Percentiles rank a stretch among this genome's conserved stretches.
These are phyloP conservation scores for Archaeoteleia sp. DNA, from an alignment of 2,888 invertebrate genomes.

Conservation along the genomic window DNA sequence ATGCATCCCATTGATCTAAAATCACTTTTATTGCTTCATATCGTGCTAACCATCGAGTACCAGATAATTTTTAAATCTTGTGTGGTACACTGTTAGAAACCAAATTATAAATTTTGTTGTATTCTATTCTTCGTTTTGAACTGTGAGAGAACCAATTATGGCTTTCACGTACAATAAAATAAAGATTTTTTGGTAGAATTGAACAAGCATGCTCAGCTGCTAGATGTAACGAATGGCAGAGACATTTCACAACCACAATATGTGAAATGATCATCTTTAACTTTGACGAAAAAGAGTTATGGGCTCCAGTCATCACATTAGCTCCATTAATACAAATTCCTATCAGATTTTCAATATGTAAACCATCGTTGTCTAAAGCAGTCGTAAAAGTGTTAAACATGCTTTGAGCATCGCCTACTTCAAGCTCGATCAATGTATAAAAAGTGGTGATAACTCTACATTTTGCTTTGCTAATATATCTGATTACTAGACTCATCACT, in stretches of 20 bases:
- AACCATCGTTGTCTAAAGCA: slow-evolving; percentile 44
- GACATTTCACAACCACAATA: slow-evolving; percentile 29
- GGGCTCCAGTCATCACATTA: slow-evolving; percentile 54
- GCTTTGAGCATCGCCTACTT: slow-evolving; percentile 35
- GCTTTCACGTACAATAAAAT: slow-evolving; percentile 56
- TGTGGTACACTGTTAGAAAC: slow-evolving; percentile 32
- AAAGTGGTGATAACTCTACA: slow-evolving; percentile 45
- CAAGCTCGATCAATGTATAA: slow-evolving; percentile 44
- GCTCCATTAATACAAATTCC: slow-evolving; percentile 35
- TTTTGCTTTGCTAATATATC: slow-evolving; percentile 36
- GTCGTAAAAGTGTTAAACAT: slow-evolving; percentile 20
- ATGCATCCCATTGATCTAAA: slow-evolving; percentile 59
- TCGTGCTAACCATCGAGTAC: slow-evolving; percentile 35
- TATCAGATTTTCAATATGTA: slow-evolving; percentile 50
- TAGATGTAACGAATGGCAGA: slow-evolving; percentile 52
- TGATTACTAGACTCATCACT: slow-evolving; percentile 47
- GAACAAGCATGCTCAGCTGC: slow-evolving; percentile 47
- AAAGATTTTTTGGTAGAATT: slow-evolving; percentile 48
- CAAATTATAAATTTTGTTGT: slow-evolving; percentile 53
- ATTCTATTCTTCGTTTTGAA: slow-evolving; percentile 55
- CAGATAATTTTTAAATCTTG: slow-evolving; percentile 22
- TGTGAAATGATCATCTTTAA: slow-evolving; percentile 24
- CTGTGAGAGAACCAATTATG: slow-evolving; percentile 61
- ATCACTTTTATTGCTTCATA: slow-evolving; percentile 23
- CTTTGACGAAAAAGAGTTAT: slow-evolving; percentile 46